Evolutionary conservation across 2,113 vertebrate genomes (phyloP), one percentile per base, ranked within the genome.

Genomic region (Oostethus manadensis): DNA sequence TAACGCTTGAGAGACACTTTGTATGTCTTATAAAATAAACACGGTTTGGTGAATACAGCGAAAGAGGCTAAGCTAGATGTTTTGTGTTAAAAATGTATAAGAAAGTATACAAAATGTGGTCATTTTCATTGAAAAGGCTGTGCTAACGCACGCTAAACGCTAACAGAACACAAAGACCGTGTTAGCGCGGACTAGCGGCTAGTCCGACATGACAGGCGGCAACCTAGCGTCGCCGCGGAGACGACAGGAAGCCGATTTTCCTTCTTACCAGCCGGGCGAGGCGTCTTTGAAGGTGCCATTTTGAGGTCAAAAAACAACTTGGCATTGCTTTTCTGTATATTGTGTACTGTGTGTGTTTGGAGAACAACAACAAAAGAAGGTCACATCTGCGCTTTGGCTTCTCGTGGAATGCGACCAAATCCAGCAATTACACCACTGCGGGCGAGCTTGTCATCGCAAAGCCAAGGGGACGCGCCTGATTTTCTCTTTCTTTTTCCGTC

Each of bases 401-500:
- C 6, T 13, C 6, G 8, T 20, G 18, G 33, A 40, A 55, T 11
- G 38, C 38, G 18, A 29, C 70, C 73, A 56, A 43, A 58, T 68
- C 43, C 40, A 42, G 64, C 58, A 76, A 65, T 68, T 69, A 58
- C 6, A 44, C 67, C 20, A 59, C 63, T 40, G 18, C 43, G 58
- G 10, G 42, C 17, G 10, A 21, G 53, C 67, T 26, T 72, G 59
- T 55, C 50, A 57, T 79, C 66, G 60, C 53, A 43, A 44, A 56
- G 48, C 49, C 56, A 60, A 21, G 35, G 54, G 56, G 54, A 33
- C 1, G 16, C 48, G 55, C 73, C 51, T 56, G 65, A 76, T 80
- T 79, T 79, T 51, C 65, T 16, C 18, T 68, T 57, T 70, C 9
- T 68, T 15, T 62, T 69, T 69, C n/a, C 70, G 74, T 69, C 63